Evolutionary conservation across 2,797 vertebrate genomes (phyloP).

Genomic region (Enteromius thamalakanensis): DNA sequence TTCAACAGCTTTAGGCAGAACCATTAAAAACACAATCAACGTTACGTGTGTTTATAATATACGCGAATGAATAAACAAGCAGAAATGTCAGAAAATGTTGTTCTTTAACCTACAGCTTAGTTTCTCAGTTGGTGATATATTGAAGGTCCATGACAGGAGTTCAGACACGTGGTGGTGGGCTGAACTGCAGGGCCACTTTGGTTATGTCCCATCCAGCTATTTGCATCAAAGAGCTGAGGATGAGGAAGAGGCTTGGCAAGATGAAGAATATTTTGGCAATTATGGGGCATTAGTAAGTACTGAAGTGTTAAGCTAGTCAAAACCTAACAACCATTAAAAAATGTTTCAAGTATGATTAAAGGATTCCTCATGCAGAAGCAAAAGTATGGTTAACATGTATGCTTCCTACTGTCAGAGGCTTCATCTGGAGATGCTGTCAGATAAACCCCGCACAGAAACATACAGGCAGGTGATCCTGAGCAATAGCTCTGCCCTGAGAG

Average conservation of each 20-base stretch:
- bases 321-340: background rate
- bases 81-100: no score
- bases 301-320: background rate
- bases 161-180: constrained; percentile 85
- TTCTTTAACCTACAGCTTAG: constrained; percentile 62
- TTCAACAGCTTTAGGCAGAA: background rate
- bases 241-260: constrained; percentile 80
- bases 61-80: no score
- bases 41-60: background rate
- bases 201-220: constrained; percentile 79
- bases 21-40: background rate
- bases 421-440: constrained; percentile 84
- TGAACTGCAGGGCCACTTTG: constrained; percentile 70
- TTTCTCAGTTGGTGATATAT: constrained; percentile 74
- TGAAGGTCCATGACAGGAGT: constrained; percentile 73
- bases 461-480: constrained; percentile 77
- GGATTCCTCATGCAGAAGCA: background rate
- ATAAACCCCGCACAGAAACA: constrained; percentile 79
- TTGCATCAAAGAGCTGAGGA: constrained; percentile 61
- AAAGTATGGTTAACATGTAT: background rate
- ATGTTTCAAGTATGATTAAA: background rate
- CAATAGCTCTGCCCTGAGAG: constrained; percentile 74
- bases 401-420: constrained; percentile 73
- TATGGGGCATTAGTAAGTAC: constrained; percentile 80
- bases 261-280: constrained; percentile 83